phyloP scores from a whole-genome alignment of 2,113 vertebrate genomes.

The Hyla sarda region DNA sequence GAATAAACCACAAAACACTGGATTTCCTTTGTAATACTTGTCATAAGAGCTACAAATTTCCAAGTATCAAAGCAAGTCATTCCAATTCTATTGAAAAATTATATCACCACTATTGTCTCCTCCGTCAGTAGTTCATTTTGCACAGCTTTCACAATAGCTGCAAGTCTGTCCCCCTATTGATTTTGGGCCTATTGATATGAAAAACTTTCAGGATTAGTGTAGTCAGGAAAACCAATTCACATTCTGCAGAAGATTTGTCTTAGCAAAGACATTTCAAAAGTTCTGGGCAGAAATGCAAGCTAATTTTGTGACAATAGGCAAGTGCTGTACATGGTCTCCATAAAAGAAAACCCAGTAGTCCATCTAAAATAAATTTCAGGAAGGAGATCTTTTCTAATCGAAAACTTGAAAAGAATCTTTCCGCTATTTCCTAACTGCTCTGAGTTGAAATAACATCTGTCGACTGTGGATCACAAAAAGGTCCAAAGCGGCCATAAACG shows the following conservation, averaged over 20 bases:
- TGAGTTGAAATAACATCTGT: conserved; percentile 90
- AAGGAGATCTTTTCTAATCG: conserved; percentile 16
- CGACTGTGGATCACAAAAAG: conserved; percentile 97
- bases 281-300: conserved; percentile 13
- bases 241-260: neutral
- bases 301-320: neutral
- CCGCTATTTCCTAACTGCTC: conserved; percentile 74
- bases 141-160: neutral
- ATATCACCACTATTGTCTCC: neutral
- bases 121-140: neutral
- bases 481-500: conserved; percentile 92
- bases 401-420: neutral
- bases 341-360: conserved; percentile 24
- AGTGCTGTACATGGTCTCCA: conserved; percentile 38
- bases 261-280: neutral
- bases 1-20: conserved; percentile 44
- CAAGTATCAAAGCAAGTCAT: conserved; percentile 17
- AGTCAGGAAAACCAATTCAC: conserved; percentile 11
- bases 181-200: neutral
- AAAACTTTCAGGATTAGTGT: neutral
- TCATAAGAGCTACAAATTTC: conserved; percentile 19
- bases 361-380: conserved; percentile 29
- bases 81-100: neutral
- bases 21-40: conserved; percentile 52
- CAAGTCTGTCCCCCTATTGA: neutral